Evolutionary conservation across 2,113 vertebrate species (phyloP), one percentile per base, ranked within the genome.

Genomic region (Myanophis thanlyinensis): DNA sequence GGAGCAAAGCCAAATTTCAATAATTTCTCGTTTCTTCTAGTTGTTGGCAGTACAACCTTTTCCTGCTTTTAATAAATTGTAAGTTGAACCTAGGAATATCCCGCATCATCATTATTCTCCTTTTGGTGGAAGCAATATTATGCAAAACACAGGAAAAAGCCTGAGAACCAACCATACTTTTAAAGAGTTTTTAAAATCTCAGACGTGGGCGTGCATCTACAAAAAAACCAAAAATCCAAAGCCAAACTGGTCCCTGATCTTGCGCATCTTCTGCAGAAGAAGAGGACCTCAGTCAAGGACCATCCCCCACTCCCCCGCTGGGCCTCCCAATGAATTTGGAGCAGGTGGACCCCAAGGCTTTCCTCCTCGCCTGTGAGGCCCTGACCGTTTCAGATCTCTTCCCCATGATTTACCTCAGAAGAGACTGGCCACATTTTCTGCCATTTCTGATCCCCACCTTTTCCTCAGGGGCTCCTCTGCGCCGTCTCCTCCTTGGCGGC

Each of bases 331-430:
- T n/a, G 11, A 47, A 23, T 46, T 85, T 3, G 8, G 44, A 44
- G 22, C 44, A 46, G 1, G 0, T 9, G 0, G 23, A 10, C 20
- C 40, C 22, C 44, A 47, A 23, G 0, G 4, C 5, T 85, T 85
- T 48, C 44, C 84, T 47, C 27, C 84, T 47, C 27, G 86, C 20
- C 48, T 87, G 27, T 87, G 27, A 87, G 27, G n/a, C 25, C 9
- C 22, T 52, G 44, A 23, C 80, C 18, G 46, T 8, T 85, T 85
- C 0, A 25, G 44, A 85, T 47, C 44, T 56, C 84, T 47, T 47
- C 84, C 84, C 84, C 22, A 12, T 85, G n/a, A n/a, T n/a, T 85
- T 47, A 10, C 46, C 23, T 9, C 40, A 44, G 84, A 47, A 85
- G 4, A 30, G 30, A n/a, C 30, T 62, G 59, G 7, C 1, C 27